A percentile compares a stretch with the other conserved stretches of the same genome.
Conservation (phyloP, 1,140 invertebrate genomes). For the Latrodectus geometricus region DNA sequence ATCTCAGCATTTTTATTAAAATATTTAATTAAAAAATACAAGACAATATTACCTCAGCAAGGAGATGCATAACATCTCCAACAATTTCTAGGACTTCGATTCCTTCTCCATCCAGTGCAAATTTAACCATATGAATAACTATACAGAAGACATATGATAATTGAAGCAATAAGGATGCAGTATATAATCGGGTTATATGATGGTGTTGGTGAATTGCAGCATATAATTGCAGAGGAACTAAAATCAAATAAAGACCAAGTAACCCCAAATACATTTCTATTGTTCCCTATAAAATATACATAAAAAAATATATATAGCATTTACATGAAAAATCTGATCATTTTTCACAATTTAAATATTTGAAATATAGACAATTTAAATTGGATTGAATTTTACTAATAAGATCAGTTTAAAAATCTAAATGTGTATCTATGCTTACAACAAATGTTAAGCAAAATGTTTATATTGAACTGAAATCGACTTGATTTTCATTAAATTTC, state of each 20-base stretch:
- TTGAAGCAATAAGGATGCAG: conserved; percentile 85
- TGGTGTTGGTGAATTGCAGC: conserved; percentile 87
- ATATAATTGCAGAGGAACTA: conserved; percentile 90
- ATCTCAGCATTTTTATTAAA: no score
- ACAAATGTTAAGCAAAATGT: no score
- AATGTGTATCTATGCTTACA: no score
- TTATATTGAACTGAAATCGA: no score
- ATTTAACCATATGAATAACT: conserved; percentile 88
- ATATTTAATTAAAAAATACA: not conserved
- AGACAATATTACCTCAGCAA: conserved; percentile 79
- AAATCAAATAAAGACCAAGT: conserved; percentile 85
- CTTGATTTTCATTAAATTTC: no score
- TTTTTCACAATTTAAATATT: no score
- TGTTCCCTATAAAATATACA: conserved; percentile 76
- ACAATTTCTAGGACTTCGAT: conserved; percentile 82
- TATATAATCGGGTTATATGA: conserved; percentile 90
- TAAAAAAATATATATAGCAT: no score
- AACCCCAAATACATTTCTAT: conserved; percentile 92
- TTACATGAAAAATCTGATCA: no score
- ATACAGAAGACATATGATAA: conserved; percentile 87
- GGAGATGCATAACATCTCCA: conserved; percentile 91
- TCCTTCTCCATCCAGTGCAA: conserved; percentile 89
- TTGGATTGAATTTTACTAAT: no score
- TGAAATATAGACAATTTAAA: no score
- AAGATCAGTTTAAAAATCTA: no score